A percentile compares a stretch with the other conserved stretches of the same genome.
phyloP scores from a whole-genome alignment of 2,888 invertebrate species.

The Saturnia pavonia region DNA sequence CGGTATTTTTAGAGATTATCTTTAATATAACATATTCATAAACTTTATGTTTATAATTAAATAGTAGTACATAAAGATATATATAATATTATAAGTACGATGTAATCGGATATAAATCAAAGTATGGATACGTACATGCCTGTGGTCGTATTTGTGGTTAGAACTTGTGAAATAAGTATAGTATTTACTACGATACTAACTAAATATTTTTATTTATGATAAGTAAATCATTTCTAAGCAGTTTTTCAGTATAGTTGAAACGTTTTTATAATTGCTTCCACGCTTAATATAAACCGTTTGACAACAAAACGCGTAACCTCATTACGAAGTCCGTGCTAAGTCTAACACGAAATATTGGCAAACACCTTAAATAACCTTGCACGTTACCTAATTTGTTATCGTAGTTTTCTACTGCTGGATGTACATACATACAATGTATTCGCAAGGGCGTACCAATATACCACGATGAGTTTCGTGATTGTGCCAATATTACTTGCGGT shows the following conservation, averaged over 20 bases:
- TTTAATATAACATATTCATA: not conserved
- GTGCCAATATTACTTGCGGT: conserved; percentile 5
- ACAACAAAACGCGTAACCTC: conserved; percentile 19
- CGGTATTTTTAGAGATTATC: not conserved
- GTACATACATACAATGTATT: not conserved
- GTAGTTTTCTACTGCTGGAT: conserved; percentile 22
- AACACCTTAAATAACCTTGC: conserved; percentile 18
- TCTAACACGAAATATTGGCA: conserved; percentile 20
- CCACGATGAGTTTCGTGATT: conserved; percentile 9
- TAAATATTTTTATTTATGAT: too few species aligned
- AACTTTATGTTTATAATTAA: too few species aligned
- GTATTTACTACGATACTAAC: not conserved
- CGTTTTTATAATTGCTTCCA: not conserved
- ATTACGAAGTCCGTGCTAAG: conserved; percentile 23
- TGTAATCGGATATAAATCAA: not conserved
- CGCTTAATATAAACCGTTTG: conserved; percentile 8
- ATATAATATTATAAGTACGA: conserved; percentile 10
- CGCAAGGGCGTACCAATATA: not conserved
- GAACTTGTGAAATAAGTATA: not conserved
- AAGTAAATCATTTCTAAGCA: not conserved
- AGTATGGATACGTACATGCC: not conserved
- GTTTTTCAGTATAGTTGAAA: not conserved
- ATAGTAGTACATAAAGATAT: too few species aligned
- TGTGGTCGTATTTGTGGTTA: not conserved
- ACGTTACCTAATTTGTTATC: conserved; percentile 20